These are phyloP conservation scores for Lysiphlebus fabarum DNA, from an alignment of 1,140 invertebrate genomes.

Conservation along the genomic window DNA sequence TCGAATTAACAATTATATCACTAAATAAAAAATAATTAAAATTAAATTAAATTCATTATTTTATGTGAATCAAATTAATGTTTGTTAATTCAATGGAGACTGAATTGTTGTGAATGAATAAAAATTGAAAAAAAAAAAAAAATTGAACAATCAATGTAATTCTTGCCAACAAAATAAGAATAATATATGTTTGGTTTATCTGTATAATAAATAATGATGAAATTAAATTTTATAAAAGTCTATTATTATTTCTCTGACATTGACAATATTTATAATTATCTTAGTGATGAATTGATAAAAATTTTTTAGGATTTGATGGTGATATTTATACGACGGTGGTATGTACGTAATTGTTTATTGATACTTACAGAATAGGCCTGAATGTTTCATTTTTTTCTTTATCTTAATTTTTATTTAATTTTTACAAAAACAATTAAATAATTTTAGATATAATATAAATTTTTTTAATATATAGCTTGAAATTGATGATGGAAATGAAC, in stretches of 20 bases:
- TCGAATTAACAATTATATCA: constrained; percentile 3
- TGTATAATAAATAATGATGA: no score
- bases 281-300: no score
- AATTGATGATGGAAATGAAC: constrained; percentile 83
- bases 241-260: no score
- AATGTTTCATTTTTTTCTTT: no score
- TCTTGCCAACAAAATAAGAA: constrained; percentile 45
- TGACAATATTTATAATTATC: no score
- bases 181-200: constrained; percentile 29
- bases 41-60: constrained; percentile 18
- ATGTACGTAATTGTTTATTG: constrained; percentile 13
- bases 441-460: constrained; percentile 26
- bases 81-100: constrained; percentile 25
- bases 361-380: constrained; percentile 50
- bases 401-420: constrained; percentile 21
- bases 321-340: no score
- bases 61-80: constrained; percentile 26
- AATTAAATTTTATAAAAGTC: no score
- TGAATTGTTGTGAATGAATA: constrained; percentile 32
- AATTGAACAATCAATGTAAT: no score
- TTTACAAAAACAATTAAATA: constrained; percentile 20
- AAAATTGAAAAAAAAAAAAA: constrained; percentile 39
- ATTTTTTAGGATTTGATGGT: no score
- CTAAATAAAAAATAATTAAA: constrained; percentile 5
- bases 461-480: constrained; percentile 71